Evolutionary conservation across 2,797 vertebrate genomes (phyloP).

Genomic region (Lateolabrax maculatus): DNA sequence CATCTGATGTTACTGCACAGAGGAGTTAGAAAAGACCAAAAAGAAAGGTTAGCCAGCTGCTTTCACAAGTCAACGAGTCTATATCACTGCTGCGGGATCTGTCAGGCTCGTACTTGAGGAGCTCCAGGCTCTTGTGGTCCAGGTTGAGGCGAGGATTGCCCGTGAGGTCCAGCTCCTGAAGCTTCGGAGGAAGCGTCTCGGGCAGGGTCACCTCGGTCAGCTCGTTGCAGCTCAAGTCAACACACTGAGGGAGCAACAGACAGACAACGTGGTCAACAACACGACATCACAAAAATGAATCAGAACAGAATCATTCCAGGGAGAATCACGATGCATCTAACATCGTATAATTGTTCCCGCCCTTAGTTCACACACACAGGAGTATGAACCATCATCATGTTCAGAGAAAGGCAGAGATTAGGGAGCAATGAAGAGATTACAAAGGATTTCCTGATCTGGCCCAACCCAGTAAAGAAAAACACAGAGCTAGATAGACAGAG

Average conservation of each 20-base stretch:
- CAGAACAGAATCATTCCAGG: background rate
- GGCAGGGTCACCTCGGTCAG: conserved; percentile 92
- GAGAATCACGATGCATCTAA: background rate
- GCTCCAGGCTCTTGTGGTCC: conserved; percentile 95
- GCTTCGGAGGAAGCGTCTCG: conserved; percentile 93
- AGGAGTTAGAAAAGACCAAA: background rate
- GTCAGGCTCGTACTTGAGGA: conserved; percentile 90
- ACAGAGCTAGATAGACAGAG: conserved; percentile 13
- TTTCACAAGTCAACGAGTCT: background rate
- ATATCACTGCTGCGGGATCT: background rate
- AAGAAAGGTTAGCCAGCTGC: background rate
- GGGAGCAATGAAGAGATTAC: conserved; percentile 43
- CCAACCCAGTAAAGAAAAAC: conserved; percentile 18
- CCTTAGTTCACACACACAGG: background rate
- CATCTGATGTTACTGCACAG: conserved; percentile 93
- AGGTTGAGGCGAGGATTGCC: conserved; percentile 94
- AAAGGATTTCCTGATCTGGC: conserved; percentile 52
- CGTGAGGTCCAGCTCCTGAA: conserved; percentile 96
- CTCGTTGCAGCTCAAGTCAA: conserved; percentile 98
- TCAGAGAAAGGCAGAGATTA: conserved; percentile 42
- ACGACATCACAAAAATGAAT: too few species aligned
- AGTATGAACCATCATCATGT: conserved; percentile 5
- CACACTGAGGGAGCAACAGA: conserved; percentile 82
- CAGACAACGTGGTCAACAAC: background rate
- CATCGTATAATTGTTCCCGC: background rate